phyloP scores from a whole-genome alignment of 2,113 vertebrate genomes.

The Lophius piscatorius region DNA sequence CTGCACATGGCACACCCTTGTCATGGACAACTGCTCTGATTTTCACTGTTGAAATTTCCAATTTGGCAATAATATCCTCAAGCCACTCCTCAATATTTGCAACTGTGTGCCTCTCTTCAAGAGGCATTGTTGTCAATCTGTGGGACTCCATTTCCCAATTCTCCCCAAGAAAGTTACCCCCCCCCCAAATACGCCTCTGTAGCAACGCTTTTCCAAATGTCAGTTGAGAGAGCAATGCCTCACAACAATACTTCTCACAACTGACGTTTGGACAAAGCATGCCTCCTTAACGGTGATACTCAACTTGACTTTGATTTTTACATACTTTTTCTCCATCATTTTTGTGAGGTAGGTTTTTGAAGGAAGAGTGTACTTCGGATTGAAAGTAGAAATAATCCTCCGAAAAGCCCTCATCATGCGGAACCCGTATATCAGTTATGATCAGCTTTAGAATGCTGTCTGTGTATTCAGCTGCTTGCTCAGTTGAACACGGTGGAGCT shows the following conservation, averaged over 20 bases:
- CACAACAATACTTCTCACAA: too few relatives aligned
- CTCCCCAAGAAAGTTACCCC: slow-evolving; percentile 21
- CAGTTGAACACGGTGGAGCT: too few relatives aligned
- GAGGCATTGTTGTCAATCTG: slow-evolving; percentile 27
- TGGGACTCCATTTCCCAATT: too few relatives aligned
- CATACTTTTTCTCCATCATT: neutral
- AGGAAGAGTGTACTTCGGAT: slow-evolving; percentile 16
- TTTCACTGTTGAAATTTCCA: slow-evolving; percentile 35
- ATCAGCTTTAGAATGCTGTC: too few relatives aligned
- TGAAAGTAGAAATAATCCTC: slow-evolving; percentile 23
- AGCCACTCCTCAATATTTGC: slow-evolving; percentile 31
- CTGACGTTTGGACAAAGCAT: too few relatives aligned
- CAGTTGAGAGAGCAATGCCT: neutral
- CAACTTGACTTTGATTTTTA: neutral
- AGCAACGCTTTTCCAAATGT: slow-evolving; percentile 17
- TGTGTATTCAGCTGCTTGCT: too few relatives aligned
- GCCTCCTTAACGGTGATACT: neutral
- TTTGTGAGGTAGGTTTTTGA: slow-evolving; percentile 16
- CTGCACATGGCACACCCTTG: slow-evolving; percentile 36
- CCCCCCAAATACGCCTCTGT: slow-evolving; percentile 13
- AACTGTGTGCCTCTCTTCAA: slow-evolving; percentile 37
- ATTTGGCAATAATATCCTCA: too few relatives aligned
- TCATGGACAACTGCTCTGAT: slow-evolving; percentile 38
- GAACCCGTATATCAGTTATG: too few relatives aligned
- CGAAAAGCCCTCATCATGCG: slow-evolving; percentile 31